Conservation (phyloP, 2,113 vertebrate genomes). For the Phrynocephalus versicolor region DNA sequence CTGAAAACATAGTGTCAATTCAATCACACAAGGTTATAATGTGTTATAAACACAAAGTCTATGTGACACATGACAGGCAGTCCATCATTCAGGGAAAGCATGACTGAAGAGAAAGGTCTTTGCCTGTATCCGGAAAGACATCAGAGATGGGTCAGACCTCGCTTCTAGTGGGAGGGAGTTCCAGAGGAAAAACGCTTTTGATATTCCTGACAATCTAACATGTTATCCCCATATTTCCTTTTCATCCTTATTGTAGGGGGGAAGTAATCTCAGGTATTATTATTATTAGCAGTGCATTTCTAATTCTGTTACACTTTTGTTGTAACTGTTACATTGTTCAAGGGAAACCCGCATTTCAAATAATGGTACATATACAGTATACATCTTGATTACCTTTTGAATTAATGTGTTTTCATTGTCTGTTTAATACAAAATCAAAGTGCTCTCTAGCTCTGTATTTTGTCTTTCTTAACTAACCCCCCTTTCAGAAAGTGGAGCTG, state of each 20-base stretch:
- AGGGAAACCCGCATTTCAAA: not conserved
- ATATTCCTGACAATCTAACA: not conserved
- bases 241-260: not conserved
- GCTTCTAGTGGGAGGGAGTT: too few relatives aligned
- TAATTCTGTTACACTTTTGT: not conserved
- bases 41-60: too few relatives aligned
- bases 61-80: too few relatives aligned
- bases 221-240: not conserved
- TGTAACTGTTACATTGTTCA: not conserved
- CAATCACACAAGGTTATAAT: too few relatives aligned
- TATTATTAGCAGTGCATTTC: not conserved
- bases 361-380: not conserved
- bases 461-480: slow-evolving; percentile 7
- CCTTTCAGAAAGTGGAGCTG: not conserved
- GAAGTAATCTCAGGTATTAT: not conserved
- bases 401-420: slow-evolving; percentile 24
- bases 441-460: slow-evolving; percentile 27
- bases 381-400: slow-evolving; percentile 7
- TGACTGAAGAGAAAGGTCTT: too few relatives aligned
- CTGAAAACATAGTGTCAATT: too few relatives aligned
- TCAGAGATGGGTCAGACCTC: too few relatives aligned
- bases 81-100: too few relatives aligned
- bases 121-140: too few relatives aligned
- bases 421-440: slow-evolving; percentile 22
- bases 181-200: not conserved